These are phyloP conservation scores for Actinia tenebrosa DNA, from an alignment of 64 coral and sea anemone species.

Conservation along the genomic window DNA sequence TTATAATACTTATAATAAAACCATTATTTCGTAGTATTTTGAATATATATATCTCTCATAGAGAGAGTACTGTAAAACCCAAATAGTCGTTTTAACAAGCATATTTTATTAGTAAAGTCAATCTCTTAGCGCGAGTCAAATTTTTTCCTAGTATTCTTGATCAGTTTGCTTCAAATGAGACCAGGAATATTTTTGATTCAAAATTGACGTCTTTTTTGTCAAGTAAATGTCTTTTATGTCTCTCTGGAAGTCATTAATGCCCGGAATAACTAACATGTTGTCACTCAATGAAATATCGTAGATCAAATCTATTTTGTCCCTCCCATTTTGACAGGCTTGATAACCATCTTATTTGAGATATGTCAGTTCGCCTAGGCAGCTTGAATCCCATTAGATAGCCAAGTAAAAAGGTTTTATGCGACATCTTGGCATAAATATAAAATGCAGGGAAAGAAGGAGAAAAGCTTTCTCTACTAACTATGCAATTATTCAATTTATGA, in stretches of 20 bases:
- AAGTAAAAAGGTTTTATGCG: not conserved
- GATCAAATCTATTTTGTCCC: constrained; percentile 26
- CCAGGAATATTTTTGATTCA: not conserved
- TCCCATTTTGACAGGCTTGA: constrained; percentile 5
- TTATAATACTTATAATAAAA: too few species aligned
- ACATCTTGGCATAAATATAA: not conserved
- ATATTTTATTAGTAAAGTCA: too few species aligned
- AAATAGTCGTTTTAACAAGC: too few species aligned
- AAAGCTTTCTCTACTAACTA: not conserved
- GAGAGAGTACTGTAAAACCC: too few species aligned
- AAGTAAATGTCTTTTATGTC: not conserved
- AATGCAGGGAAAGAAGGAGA: not conserved
- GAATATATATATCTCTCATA: too few species aligned
- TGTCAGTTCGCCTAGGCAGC: not conserved
- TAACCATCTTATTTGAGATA: constrained; percentile 23
- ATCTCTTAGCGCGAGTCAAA: too few species aligned
- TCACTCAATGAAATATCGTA: constrained; percentile 32
- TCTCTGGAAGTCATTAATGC: constrained; percentile 18
- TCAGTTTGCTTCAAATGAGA: too few species aligned
- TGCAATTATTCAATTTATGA: constrained; percentile 33
- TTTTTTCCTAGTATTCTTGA: not conserved
- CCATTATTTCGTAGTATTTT: not conserved
- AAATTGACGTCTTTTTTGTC: not conserved
- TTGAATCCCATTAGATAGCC: constrained; percentile 8
- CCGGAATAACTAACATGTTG: constrained; percentile 19